A percentile compares a stretch with the other conserved stretches of the same genome.
These are phyloP conservation scores for Drosophila fungiperda DNA, from an alignment of 2,888 invertebrate genomes.

Conservation along the genomic window DNA sequence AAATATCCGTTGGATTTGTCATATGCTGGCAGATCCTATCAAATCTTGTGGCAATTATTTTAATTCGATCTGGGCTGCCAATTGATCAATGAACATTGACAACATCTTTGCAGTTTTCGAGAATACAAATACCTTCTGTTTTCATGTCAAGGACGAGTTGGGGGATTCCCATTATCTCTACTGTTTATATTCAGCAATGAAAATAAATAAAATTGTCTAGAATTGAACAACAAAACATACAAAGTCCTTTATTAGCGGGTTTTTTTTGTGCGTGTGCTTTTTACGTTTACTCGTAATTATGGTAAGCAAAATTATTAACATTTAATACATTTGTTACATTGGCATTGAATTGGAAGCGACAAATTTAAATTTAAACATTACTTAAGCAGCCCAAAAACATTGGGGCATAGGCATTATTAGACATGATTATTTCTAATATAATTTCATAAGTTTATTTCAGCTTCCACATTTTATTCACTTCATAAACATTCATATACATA, in stretches of 20 bases:
- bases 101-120: not conserved
- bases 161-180: no score
- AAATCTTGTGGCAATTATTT: not conserved
- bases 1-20: not conserved
- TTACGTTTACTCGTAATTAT: conserved; percentile 15
- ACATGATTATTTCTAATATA: conserved; percentile 22
- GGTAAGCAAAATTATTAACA: conserved; percentile 54
- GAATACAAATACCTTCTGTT: not conserved
- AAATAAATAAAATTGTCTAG: conserved; percentile 5
- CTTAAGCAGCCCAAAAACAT: conserved; percentile 30
- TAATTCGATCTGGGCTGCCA: not conserved
- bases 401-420: conserved; percentile 24
- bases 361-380: conserved; percentile 31
- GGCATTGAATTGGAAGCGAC: conserved; percentile 57
- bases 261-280: conserved; percentile 4
- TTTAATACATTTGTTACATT: conserved; percentile 53
- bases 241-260: conserved; percentile 64
- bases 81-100: not conserved
- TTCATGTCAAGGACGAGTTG: no score
- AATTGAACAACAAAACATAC: conserved; percentile 68
- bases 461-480: conserved; percentile 46
- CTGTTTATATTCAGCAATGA: not conserved
- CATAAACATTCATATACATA: conserved; percentile 27
- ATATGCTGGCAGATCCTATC: not conserved
- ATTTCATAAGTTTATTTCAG: conserved; percentile 37